Base-by-base conservation (phyloP, 2,113 vertebrate genomes). In the Lucifuga dentata region DNA sequence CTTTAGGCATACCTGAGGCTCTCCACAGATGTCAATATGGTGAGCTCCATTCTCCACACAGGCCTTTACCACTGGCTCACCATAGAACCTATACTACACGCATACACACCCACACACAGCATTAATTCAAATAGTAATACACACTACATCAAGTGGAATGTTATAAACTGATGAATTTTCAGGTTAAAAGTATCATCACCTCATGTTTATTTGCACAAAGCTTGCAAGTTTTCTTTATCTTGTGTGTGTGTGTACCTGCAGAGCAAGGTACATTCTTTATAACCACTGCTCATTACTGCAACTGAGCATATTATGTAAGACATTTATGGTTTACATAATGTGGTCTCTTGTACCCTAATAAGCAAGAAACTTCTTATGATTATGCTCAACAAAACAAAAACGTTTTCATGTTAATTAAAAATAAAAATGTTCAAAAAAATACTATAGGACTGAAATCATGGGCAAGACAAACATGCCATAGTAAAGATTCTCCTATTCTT, bases 11-110 rank as follows among this genome's bases (percentile, higher is more conserved):
- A 98, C 98, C 94, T 98, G 95, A 46, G 98, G 97, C 75, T 99
- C 98, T 83, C 98, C 98, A 80, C 83, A 90, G 86, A 99, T 95
- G 76, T 98, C 98, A 32, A 99, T 87, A 73, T 84, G 96, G 78
- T 94, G 96, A 13, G 96, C 87, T 83, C 96, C 96, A 68, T 97
- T 99, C 90, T 98, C 96, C 86, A 99, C 84, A 76, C 96, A 97
- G 24, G 96, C 95, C 92, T 95, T 94, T 15, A 98, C 92, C 43
- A 98, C 93, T 3, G 94, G 93, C 70, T 99, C 98, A 11, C 97
- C 97, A 80, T 89, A 96, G 92, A 98, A 96, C 32, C 97, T 93
- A 81, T 98, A 98, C 97, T 99, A 13, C 36, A 80, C 38, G 79
- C 36, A 77, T 8, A 76, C 0, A 66, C 0, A 67, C 0, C 32